Evolutionary conservation across 2,888 invertebrate species (phyloP), one percentile per base, ranked within the genome.

Genomic region (Uropetala carovei): DNA sequence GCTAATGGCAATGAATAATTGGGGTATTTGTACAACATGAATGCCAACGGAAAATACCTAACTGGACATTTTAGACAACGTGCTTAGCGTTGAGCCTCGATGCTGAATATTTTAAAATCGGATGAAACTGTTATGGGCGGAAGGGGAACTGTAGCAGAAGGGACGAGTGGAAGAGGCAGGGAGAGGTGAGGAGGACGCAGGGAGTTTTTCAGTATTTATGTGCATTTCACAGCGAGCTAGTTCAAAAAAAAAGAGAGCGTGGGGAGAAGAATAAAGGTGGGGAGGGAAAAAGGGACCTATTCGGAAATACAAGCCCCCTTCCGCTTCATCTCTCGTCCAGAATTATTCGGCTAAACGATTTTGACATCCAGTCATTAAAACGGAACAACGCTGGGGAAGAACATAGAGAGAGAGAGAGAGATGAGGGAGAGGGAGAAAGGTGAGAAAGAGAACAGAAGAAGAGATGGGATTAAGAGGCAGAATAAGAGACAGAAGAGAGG

Each of bases 271-370:
- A 68, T 7, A 10, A 13, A 68, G 7, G 68, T 0, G n/a, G 22
- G 0, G 10, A 22, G n/a, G 16, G 68, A n/a, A 68, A 68, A 60
- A 3, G 43, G 64, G 27, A 27, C 22, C 75, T 75, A 75, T 75
- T 75, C 75, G 75, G 75, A 75, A 75, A 75, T 75, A 75, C 75
- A 75, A 22, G 75, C 22, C 43, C 43, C 43, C 43, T 43, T 43
- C 43, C 43, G 43, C 43, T 43, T 43, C 43, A 43, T 43, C 43
- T 43, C 43, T 43, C 43, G 75, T 58, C 85, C 58, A 58, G 16
- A 60, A 58, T 86, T 59, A 86, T 60, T 60, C 86, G 27, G 60
- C 86, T 86, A 60, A 86, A 86, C 86, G 60, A 86, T 86, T 86
- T 60, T 18, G 30, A 86, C 86, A 86, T 30, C 59, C 27, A 60